A percentile compares a stretch with the other conserved stretches of the same genome.
phyloP scores from a whole-genome alignment of 1,140 invertebrate genomes.

The Brachionus asplanchnoidis region DNA sequence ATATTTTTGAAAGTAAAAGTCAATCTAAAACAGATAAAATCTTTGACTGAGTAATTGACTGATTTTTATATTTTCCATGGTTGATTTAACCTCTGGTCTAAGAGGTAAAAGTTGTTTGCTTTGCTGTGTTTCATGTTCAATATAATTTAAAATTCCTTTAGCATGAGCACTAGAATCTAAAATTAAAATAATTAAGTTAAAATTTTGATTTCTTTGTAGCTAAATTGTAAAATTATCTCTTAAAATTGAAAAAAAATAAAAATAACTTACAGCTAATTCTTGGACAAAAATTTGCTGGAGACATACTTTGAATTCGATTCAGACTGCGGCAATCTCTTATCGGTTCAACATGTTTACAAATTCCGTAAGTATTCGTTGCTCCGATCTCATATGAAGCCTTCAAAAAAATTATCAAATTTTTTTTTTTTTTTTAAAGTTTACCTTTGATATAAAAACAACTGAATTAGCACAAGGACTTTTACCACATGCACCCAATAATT shows the following conservation, averaged over 20 bases:
- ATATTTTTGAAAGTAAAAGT: not conserved
- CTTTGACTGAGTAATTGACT: conserved; percentile 9
- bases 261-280: conserved; percentile 1
- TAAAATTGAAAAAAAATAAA: not conserved
- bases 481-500: conserved; percentile 52
- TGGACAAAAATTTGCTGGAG: conserved; percentile 22
- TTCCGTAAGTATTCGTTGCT: conserved; percentile 47
- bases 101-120: conserved; percentile 23
- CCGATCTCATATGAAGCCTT: conserved; percentile 45
- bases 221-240: not conserved
- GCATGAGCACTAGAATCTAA: not conserved
- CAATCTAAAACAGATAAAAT: conserved; percentile 19
- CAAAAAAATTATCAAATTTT: conserved; percentile 21
- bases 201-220: no score
- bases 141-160: conserved; percentile 22
- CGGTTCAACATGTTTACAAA: conserved; percentile 47
- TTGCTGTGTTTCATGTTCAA: not conserved
- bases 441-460: conserved; percentile 54
- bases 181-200: not conserved
- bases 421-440: conserved; percentile 43
- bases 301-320: conserved; percentile 44
- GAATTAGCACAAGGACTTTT: conserved; percentile 50
- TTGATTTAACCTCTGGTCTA: not conserved
- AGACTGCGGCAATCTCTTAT: conserved; percentile 49
- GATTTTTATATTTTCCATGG: not conserved